These are phyloP conservation scores for Chionomys nivalis DNA, from an alignment of 2,113 vertebrate species.

Conservation along the genomic window DNA sequence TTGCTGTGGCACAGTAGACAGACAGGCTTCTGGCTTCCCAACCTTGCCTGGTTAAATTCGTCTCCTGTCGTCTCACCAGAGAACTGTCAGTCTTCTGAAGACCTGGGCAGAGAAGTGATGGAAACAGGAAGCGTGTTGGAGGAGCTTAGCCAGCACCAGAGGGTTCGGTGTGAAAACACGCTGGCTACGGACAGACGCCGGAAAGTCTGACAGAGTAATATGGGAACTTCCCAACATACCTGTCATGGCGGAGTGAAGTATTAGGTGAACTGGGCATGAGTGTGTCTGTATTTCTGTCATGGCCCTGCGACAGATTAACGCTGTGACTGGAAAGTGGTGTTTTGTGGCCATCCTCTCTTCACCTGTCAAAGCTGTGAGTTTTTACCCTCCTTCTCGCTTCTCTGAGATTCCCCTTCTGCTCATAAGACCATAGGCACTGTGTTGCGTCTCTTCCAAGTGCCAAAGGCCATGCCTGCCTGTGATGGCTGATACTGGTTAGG, in stretches of 20 bases:
- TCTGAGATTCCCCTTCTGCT: not conserved
- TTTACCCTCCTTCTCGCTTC: conserved; percentile 9
- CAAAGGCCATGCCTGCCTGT: not conserved
- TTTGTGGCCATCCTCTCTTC: conserved; percentile 30
- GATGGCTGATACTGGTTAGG: not conserved
- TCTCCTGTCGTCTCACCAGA: conserved; percentile 59
- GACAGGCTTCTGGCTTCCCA: conserved; percentile 53
- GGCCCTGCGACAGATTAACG: conserved; percentile 39
- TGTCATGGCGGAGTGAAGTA: conserved; percentile 67
- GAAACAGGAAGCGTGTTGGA: conserved; percentile 69
- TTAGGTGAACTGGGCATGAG: conserved; percentile 39
- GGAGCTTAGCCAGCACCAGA: conserved; percentile 53
- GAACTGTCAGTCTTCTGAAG: conserved; percentile 56
- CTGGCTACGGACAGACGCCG: conserved; percentile 56
- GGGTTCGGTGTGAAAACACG: conserved; percentile 59
- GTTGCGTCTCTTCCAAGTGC: no score
- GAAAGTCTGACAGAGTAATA: conserved; percentile 66
- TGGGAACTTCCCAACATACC: conserved; percentile 60
- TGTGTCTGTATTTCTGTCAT: conserved; percentile 59
- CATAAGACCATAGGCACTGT: not conserved
- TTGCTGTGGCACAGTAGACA: conserved; percentile 68
- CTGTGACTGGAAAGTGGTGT: not conserved
- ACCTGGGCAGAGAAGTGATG: conserved; percentile 35
- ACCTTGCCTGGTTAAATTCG: conserved; percentile 70
- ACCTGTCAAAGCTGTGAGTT: not conserved